Evolutionary conservation across 2,113 vertebrate genomes (phyloP).

Genomic region (Ovis canadensis): DNA sequence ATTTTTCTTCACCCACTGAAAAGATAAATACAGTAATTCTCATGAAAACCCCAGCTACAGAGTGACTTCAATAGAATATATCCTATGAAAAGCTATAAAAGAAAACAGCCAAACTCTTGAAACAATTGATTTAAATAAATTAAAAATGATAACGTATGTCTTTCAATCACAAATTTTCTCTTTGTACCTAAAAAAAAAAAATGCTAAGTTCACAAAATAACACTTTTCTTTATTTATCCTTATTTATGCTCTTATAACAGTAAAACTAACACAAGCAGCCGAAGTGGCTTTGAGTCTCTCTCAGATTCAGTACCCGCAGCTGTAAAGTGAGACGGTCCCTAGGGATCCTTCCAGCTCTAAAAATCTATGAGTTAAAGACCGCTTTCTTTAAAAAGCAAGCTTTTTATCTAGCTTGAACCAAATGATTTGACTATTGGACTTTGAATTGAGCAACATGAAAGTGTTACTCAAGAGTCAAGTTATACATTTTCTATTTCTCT

Average conservation of each 20-base stretch:
- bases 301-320: not conserved
- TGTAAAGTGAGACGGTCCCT: not conserved
- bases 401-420: conserved; percentile 28
- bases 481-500: conserved; percentile 54
- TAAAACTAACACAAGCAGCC: conserved; percentile 31
- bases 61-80: not conserved
- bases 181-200: conserved; percentile 39
- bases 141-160: not conserved
- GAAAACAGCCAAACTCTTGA: not conserved
- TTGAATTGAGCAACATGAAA: conserved; percentile 22
- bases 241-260: not conserved
- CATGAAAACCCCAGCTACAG: not conserved
- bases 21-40: not conserved
- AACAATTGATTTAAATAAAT: not conserved
- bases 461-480: conserved; percentile 52
- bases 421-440: conserved; percentile 46
- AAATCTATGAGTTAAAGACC: conserved; percentile 30
- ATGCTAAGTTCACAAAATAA: conserved; percentile 4
- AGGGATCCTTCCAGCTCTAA: not conserved
- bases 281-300: not conserved
- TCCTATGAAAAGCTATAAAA: not conserved
- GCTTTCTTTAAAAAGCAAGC: conserved; percentile 9
- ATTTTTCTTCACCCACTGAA: not conserved
- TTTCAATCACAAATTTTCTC: not conserved
- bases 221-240: not conserved